Conservation (phyloP, 2,113 vertebrate species). For the Peromyscus maniculatus region DNA sequence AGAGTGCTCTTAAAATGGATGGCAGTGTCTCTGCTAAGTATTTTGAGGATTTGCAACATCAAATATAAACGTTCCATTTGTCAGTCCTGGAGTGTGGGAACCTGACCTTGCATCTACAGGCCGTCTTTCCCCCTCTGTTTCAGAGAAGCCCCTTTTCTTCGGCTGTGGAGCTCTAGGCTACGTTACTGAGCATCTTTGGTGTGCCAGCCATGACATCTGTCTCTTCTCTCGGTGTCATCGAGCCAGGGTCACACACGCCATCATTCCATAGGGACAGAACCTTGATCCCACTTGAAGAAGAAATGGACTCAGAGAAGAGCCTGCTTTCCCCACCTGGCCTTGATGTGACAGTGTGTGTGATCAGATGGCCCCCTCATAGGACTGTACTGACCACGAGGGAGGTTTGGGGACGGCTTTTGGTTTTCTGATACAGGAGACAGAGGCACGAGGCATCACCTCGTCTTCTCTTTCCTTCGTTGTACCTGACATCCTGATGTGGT, state of each 20-base stretch:
- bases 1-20: constrained; percentile 60
- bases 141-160: constrained; percentile 14
- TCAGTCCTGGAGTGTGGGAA: constrained; percentile 71
- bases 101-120: constrained; percentile 45
- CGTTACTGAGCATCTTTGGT: background rate
- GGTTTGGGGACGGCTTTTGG: background rate
- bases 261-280: background rate
- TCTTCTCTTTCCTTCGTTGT: background rate
- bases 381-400: background rate
- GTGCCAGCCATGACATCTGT: background rate
- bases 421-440: background rate
- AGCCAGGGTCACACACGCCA: background rate
- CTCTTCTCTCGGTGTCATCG: background rate
- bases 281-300: background rate
- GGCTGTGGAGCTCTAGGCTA: background rate
- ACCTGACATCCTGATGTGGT: background rate
- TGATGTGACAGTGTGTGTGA: background rate
- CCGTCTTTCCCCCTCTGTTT: background rate
- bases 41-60: constrained; percentile 48
- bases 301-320: background rate
- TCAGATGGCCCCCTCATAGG: background rate
- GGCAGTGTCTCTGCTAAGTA: constrained; percentile 39
- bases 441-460: background rate
- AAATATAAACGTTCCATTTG: constrained; percentile 63
- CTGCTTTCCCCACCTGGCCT: background rate